Base-by-base conservation (phyloP, 2,797 vertebrate species). In the Danionella dracula region DNA sequence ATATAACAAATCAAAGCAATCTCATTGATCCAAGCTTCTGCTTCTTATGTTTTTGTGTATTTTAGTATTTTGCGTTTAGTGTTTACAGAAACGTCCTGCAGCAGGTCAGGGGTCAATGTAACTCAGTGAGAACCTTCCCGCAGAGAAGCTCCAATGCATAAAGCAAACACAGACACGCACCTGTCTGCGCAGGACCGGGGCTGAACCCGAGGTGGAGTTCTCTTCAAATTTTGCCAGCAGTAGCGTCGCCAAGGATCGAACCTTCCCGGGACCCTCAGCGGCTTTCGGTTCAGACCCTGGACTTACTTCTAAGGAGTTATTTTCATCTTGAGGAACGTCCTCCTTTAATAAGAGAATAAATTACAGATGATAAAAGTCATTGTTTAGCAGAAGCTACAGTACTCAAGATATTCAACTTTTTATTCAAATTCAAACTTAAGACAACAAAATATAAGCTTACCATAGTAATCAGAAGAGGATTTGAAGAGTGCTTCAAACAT, bases 161-260 rank as follows among this genome's bases (percentile, higher is more conserved):
- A 27, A 27, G 23, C 23, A 27, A 27, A 27, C 23, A 27, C 6
- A n/a, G n/a, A n/a, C n/a, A 27, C 6, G 23, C 41, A 89, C 86
- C 84, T 82, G 82, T 56, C 46, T 76, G n/a, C 54, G 76, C 9
- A 72, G 48, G 2, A 42, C 70, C 0, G 71, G 58, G 27, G 46
- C 51, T 55, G 73, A 71, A 15, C 76, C 19, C 1, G 73, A 51
- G 0, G 89, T 86, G 0, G 86, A 84, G 1, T 88, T 90, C 78
- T 93, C 88, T 11, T 93, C 92, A 53, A 97, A 91, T 76, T 95
- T 96, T 19, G 93, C 92, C 81, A 96, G 87, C 12, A 99, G 86
- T 76, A 92, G 92, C 20, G 89, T 93, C 31, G 96, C 93, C 89
- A 98, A 92, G 57, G 91, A 89, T 66, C 93, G 93, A 55, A 98